Evolutionary conservation across 2,113 vertebrate genomes (phyloP).

Genomic region (Aegypius monachus): DNA sequence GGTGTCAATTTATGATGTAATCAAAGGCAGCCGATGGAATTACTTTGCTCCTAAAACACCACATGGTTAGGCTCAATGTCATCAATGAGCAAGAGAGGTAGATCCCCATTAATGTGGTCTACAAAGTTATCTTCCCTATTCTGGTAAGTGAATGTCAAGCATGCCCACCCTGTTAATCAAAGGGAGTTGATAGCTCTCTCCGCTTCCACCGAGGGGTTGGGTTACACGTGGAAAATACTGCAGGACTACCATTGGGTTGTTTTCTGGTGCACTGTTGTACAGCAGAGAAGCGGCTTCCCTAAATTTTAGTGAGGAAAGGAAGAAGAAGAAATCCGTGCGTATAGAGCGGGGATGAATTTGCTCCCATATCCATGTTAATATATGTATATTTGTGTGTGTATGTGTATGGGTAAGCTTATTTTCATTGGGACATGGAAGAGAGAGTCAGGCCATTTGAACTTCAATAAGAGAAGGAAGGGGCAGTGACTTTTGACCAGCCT

Average conservation of each 20-base stretch:
- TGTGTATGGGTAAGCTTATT: rapidly evolving
- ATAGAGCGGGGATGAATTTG: neutral
- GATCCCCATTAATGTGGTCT: conserved; percentile 66
- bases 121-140: conserved; percentile 45
- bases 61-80: conserved; percentile 44
- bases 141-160: conserved; percentile 60
- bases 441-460: neutral
- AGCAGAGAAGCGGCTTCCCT: neutral
- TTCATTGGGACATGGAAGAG: neutral
- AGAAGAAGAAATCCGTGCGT: rapidly evolving
- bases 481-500: neutral
- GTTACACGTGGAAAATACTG: neutral
- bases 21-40: conserved; percentile 61
- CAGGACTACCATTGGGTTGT: neutral
- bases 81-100: conserved; percentile 41
- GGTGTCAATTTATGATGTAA: conserved; percentile 74
- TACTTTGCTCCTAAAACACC: conserved; percentile 52
- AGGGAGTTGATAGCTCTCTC: neutral
- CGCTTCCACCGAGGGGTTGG: neutral
- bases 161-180: conserved; percentile 44
- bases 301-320: neutral
- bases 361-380: neutral
- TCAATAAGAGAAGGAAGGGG: neutral
- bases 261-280: neutral
- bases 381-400: rapidly evolving